phyloP scores from a whole-genome alignment of 1,140 invertebrate genomes.

The Drosophila azteca region DNA sequence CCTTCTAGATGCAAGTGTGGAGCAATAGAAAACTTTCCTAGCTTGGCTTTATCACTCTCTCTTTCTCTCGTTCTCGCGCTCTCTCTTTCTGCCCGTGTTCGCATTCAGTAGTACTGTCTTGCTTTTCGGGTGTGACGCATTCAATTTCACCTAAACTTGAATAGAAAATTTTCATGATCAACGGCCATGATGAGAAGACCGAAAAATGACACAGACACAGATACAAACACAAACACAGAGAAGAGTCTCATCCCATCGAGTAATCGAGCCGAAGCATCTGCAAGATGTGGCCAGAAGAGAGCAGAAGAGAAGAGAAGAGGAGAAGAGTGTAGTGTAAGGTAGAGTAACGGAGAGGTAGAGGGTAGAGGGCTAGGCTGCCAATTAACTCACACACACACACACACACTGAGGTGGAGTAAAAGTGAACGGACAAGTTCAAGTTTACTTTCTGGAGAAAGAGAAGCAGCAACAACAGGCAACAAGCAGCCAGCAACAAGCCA shows the following conservation, averaged over 20 bases:
- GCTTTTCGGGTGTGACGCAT: slow-evolving; percentile 51
- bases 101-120: slow-evolving; percentile 4
- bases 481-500: slow-evolving; percentile 31
- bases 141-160: slow-evolving; percentile 82
- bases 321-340: no score
- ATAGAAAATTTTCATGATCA: slow-evolving; percentile 82
- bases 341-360: no score
- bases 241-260: slow-evolving; percentile 36
- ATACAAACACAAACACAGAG: slow-evolving; percentile 4
- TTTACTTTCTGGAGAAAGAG: slow-evolving; percentile 71
- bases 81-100: not conserved
- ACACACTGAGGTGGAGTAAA: slow-evolving; percentile 60
- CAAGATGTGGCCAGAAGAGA: slow-evolving; percentile 11
- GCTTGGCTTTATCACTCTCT: not conserved
- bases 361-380: slow-evolving; percentile 19
- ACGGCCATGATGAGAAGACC: slow-evolving; percentile 54
- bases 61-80: not conserved
- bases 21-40: slow-evolving; percentile 12
- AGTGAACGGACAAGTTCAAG: slow-evolving; percentile 83
- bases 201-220: not conserved
- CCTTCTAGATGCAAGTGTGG: not conserved
- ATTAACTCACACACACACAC: slow-evolving; percentile 33
- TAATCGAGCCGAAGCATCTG: slow-evolving; percentile 44
- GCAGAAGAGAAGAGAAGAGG: not conserved
- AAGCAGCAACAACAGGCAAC: slow-evolving; percentile 33